Conservation (phyloP, 2,888 invertebrate genomes). For the Heteropelma amictum region DNA sequence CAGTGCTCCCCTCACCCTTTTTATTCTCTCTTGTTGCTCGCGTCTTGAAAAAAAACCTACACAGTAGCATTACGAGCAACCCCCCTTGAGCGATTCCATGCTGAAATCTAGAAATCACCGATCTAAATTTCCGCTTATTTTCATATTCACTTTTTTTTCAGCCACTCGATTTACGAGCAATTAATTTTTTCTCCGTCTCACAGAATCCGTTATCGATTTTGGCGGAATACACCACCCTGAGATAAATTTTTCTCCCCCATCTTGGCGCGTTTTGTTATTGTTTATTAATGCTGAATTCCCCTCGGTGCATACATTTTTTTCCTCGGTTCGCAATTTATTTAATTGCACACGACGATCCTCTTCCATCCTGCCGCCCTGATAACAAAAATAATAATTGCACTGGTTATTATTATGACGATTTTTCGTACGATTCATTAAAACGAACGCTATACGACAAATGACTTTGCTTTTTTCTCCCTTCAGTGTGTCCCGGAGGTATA, state of each 20-base stretch:
- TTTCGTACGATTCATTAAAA: conserved; percentile 41
- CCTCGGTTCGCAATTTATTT: conserved; percentile 25
- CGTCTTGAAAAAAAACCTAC: conserved; percentile 43
- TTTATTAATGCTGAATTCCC: conserved; percentile 4
- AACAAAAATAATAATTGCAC: conserved; percentile 13
- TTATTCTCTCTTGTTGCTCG: not conserved
- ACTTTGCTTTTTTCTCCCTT: not conserved
- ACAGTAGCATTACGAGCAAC: conserved; percentile 41
- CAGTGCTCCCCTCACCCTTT: conserved; percentile 11
- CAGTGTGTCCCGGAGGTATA: conserved; percentile 20
- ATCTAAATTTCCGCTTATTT: conserved; percentile 37
- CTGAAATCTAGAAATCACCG: conserved; percentile 28
- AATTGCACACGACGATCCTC: conserved; percentile 20
- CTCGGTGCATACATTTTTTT: not conserved
- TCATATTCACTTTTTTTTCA: conserved; percentile 17
- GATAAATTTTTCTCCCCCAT: not conserved
- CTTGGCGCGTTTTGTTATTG: not conserved
- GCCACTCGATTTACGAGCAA: not conserved
- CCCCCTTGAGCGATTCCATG: conserved; percentile 56
- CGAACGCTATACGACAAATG: conserved; percentile 27
- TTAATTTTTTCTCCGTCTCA: not conserved
- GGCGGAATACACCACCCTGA: too few species aligned
- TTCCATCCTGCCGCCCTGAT: not conserved
- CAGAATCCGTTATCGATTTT: not conserved
- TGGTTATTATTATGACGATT: conserved; percentile 33